These are phyloP conservation scores for Cynopterus sphinx DNA, from an alignment of 2,797 vertebrate species.

Conservation along the genomic window DNA sequence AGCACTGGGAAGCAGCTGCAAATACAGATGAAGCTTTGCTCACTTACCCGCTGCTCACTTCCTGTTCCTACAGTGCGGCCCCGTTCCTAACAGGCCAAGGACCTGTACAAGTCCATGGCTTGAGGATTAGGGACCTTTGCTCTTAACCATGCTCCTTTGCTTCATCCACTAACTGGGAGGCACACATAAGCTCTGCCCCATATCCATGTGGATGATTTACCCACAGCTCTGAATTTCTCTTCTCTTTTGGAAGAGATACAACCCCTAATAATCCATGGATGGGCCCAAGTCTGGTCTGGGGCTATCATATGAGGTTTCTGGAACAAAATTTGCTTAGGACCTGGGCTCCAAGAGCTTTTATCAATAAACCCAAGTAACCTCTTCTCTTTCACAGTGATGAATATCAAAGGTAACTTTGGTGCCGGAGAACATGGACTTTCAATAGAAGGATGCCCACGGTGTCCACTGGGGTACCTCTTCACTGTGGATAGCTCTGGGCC, in stretches of 20 bases:
- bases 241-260: background rate
- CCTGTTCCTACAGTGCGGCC: too few species aligned
- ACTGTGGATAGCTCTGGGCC: background rate
- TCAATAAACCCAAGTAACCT: background rate
- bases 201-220: fast-evolving
- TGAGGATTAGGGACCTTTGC: too few species aligned
- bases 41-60: too few species aligned
- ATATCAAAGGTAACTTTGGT: background rate
- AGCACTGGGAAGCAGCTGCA: too few species aligned
- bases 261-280: background rate
- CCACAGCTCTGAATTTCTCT: background rate
- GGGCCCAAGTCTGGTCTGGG: background rate
- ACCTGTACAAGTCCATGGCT: too few species aligned
- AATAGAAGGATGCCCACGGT: background rate
- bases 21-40: too few species aligned
- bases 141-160: background rate
- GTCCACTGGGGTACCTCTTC: background rate
- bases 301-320: background rate
- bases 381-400: background rate
- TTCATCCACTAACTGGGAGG: background rate
- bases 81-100: too few species aligned
- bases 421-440: background rate
- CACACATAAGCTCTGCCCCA: background rate
- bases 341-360: background rate
- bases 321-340: background rate